These are phyloP conservation scores for Drosophila neutralis DNA, from an alignment of 2,888 invertebrate species.

Conservation along the genomic window DNA sequence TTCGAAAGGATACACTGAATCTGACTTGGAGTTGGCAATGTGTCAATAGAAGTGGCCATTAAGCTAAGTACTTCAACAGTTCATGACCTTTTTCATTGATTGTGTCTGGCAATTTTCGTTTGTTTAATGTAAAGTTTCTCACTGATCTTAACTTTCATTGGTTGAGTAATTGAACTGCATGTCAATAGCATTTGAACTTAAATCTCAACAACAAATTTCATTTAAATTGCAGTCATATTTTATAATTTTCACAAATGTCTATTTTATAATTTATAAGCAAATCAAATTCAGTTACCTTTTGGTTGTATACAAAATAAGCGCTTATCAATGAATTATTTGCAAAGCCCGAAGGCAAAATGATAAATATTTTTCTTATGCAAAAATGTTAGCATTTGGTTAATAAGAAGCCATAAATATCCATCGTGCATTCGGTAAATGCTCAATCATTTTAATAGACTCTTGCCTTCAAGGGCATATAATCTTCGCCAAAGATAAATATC, in stretches of 20 bases:
- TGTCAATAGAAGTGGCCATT: constrained; percentile 45
- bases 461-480: constrained; percentile 49
- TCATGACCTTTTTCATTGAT: constrained; percentile 1
- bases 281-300: constrained; percentile 9
- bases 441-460: constrained; percentile 59
- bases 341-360: constrained; percentile 10
- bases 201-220: background rate
- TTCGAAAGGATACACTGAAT: constrained; percentile 41
- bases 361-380: constrained; percentile 32
- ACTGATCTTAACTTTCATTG: background rate
- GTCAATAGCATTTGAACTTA: background rate
- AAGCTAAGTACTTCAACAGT: constrained; percentile 3
- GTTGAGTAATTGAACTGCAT: background rate
- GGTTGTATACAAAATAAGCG: background rate
- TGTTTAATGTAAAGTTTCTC: background rate
- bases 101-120: background rate
- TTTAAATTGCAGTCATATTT: background rate
- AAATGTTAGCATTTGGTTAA: constrained; percentile 29
- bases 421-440: constrained; percentile 47
- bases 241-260: background rate
- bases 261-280: background rate
- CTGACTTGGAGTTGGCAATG: constrained; percentile 39
- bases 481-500: constrained; percentile 59
- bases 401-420: constrained; percentile 33
- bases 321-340: constrained; percentile 25